Base-by-base conservation (phyloP, 1,140 invertebrate species). In the Stegodyphus mimosarum region DNA sequence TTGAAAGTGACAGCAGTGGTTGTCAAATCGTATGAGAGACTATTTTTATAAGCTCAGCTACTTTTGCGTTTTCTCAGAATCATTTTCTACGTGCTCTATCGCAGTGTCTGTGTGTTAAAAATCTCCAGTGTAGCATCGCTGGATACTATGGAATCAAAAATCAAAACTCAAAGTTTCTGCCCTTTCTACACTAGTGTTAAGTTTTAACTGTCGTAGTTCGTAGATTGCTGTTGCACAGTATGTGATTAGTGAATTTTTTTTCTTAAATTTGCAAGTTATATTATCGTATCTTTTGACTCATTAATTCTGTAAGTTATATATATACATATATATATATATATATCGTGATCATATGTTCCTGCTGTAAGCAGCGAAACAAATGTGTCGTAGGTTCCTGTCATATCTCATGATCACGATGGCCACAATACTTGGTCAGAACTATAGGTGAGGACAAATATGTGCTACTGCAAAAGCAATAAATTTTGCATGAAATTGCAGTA, bases 11-110 rank as follows among this genome's bases (percentile, higher is more conserved):
- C 81, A 75, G 73, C 81, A 76, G 67, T 84, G 60, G 73, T 84
- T 84, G 81, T 78, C 83, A 77, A 33, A 86, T 75, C 75, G 83
- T 86, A 86, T 73, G 83, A 86, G 75, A 86, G 83, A 86, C 75
- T 86, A 86, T 86, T 86, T 86, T 86, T 86, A 86, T 86, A 86
- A 77, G 70, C 83, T 86, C 83, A 78, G 83, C 78, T 81, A 73
- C 53, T 84, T 86, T 78, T 86, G 83, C 75, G 74, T 86, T 86
- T 86, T 86, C 83, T 86, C 78, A 86, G 83, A 78, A 71, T 86
- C 83, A 70, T 86, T 86, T 86, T 86, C 75, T 86, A 86, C 75
- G 13, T 86, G 83, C 74, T 86, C 64, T 78, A 73, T 74, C 73
- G 74, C 81, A 75, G 66, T 84, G 81, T 84, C 70, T 76, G 74